Evolutionary conservation across 2,888 invertebrate species (phyloP), one percentile per base, ranked within the genome.

Genomic region (Lithophane semibrunnea): DNA sequence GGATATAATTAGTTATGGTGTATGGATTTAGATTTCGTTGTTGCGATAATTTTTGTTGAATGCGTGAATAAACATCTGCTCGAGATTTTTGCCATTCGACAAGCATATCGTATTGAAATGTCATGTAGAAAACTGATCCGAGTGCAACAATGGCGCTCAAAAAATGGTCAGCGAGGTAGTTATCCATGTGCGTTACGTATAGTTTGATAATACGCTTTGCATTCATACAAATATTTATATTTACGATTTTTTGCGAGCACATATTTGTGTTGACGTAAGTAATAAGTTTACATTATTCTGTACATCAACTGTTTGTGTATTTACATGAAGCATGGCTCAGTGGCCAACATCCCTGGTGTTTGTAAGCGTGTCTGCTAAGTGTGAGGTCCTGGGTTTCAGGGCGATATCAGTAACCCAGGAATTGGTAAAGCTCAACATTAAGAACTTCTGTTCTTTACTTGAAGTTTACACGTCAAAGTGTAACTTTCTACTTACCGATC

Each of bases 1-100:
- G 96, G 96, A 96, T 96, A 95, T 96, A 96, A 96, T 96, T 96
- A 96, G 96, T 93, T 95, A 96, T 96, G 96, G 96, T 96, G 95
- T 93, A 95, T 94, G 96, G 96, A 96, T 96, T 96, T 96, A 96
- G 96, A 96, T 96, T 94, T 96, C 93, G 94, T 93, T 94, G 94
- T 95, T 94, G 94, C 93, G 96, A 96, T 96, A 96, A 96, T 95
- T 94, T 94, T 94, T 92, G 91, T 96, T 77, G 95, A 96, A 96
- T 96, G 92, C 93, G 77, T 90, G 93, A 94, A 94, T 91, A 96
- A 94, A 96, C 96, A 96, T 94, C 96, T 96, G 96, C 93, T 94
- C 90, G 92, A 93, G 95, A 95, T 96, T 92, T 93, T 92, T 93
- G 92, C 86, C 87, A 93, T 91, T 93, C 93, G 96, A 95, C 95